Conservation (phyloP, 2,113 vertebrate genomes). For the Seriola rivoliana region DNA sequence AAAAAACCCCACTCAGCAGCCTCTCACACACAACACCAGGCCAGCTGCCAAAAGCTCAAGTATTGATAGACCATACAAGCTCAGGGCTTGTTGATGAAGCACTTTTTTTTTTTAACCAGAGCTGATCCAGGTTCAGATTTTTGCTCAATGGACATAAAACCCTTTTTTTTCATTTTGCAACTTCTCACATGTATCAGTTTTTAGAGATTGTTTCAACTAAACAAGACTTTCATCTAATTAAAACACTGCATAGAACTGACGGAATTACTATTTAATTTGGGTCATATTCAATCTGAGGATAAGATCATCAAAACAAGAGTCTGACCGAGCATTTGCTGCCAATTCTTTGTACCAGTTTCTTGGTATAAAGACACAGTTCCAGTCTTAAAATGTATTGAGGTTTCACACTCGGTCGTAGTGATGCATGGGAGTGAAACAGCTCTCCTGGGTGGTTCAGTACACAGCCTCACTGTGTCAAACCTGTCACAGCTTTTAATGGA, state of each 20-base stretch:
- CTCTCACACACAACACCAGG: constrained; percentile 19
- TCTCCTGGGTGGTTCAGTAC: too few species aligned
- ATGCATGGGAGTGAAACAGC: too few species aligned
- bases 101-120: not conserved
- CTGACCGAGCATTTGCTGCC: not conserved
- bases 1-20: constrained; percentile 39
- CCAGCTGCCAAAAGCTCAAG: constrained; percentile 43
- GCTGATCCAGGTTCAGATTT: constrained; percentile 14
- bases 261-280: not conserved
- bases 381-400: too few species aligned
- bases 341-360: not conserved
- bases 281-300: not conserved
- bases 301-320: not conserved
- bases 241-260: not conserved
- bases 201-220: too few species aligned
- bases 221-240: not conserved
- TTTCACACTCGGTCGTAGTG: too few species aligned
- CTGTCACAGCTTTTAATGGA: not conserved
- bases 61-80: constrained; percentile 26
- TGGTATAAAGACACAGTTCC: not conserved
- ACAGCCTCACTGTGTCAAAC: not conserved
- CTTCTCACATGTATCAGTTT: not conserved
- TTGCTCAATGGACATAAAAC: not conserved
- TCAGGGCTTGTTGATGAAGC: not conserved
- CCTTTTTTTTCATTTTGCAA: not conserved